Evolutionary conservation across 2,888 invertebrate genomes (phyloP), one percentile per base, ranked within the genome.

Genomic region (Mimachlamys varia): DNA sequence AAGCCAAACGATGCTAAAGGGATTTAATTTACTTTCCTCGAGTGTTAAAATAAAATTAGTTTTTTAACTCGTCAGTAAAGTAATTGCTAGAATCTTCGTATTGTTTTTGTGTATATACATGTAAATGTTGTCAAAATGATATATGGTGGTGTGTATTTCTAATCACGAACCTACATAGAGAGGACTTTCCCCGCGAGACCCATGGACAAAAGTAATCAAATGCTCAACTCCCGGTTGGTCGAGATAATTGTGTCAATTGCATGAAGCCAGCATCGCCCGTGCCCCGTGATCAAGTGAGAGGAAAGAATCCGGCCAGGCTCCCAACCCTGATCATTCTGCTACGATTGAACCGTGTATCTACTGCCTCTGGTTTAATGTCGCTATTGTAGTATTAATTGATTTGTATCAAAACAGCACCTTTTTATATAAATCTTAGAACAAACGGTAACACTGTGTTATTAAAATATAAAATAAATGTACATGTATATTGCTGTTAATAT

Each of bases 161-260:
- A 76, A 76, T 76, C 76, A 76, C 27, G 33, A 76, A 15, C 19
- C 76, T 33, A 76, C 33, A 76, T 33, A 76, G 33, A 12, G 76
- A 33, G 15, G 33, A 27, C 76, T 13, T 10, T 76, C 33, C 76
- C 22, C 76, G 76, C 33, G 76, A 76, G 76, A 33, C 76, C 33
- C 76, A 27, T 76, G 76, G 76, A 76, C 76, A 76, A 76, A 76
- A 76, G 76, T 76, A 76, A 76, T 76, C 76, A 76, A 76, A 76
- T 76, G 76, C 33, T 27, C 76, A 76, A 33, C 76, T 76, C 76
- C 33, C 76, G 76, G 33, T 76, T 76, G 76, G 76, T 4, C 76
- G 76, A 76, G 76, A 33, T 76, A 76, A 76, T 76, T 76, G 76
- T 76, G 76, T 76, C 76, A 76, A 76, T 76, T 76, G 76, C 76